A percentile compares a stretch with the other conserved stretches of the same genome.
These are phyloP conservation scores for Drosophila longiperda DNA, from an alignment of 2,888 invertebrate species.

Conservation along the genomic window DNA sequence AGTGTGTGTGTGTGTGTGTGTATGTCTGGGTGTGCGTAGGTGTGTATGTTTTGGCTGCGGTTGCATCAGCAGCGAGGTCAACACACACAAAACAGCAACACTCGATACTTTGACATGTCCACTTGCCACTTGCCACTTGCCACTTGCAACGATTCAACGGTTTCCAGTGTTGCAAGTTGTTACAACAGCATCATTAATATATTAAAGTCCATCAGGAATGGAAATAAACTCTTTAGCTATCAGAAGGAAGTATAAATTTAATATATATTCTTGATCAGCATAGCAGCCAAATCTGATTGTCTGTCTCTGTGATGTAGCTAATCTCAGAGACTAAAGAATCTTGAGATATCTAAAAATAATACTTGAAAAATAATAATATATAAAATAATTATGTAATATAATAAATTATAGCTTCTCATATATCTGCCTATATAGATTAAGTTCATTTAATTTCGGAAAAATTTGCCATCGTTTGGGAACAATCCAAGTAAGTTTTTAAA, in stretches of 20 bases:
- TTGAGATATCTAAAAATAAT: background rate
- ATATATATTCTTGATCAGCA: background rate
- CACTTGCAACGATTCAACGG: background rate
- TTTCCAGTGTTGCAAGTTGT: conserved; percentile 22
- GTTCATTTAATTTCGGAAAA: background rate
- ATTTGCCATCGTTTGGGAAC: background rate
- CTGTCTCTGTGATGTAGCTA: background rate
- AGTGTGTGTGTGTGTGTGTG: background rate
- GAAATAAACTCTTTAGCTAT: background rate
- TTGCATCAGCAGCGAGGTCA: conserved; percentile 38
- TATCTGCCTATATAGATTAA: background rate
- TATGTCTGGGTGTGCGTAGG: background rate
- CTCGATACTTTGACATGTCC: conserved; percentile 33
- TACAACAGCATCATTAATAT: background rate
- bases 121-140: conserved; percentile 34
- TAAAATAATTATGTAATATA: background rate
- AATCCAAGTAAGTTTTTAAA: no score
- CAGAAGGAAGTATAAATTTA: background rate
- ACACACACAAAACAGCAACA: conserved; percentile 32
- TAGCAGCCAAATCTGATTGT: background rate
- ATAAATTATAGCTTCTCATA: background rate
- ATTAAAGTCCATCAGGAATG: background rate
- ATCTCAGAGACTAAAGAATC: background rate
- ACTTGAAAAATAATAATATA: background rate
- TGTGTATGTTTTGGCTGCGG: conserved; percentile 67